Evolutionary conservation across 2,888 invertebrate species (phyloP).

Genomic region (Papilio demoleus): DNA sequence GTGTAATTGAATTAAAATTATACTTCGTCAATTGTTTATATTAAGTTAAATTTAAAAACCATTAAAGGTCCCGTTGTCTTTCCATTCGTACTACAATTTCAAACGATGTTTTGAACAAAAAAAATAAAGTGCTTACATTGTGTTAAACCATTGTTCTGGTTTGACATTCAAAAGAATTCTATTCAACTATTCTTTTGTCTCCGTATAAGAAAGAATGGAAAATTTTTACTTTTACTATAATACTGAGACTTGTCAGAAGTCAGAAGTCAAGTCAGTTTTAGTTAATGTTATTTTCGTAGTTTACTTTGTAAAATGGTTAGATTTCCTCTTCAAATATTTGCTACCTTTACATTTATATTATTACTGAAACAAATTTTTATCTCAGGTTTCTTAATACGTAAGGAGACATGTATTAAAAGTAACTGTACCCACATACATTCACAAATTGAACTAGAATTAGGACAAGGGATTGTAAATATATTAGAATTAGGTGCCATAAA

Average conservation of each 20-base stretch:
- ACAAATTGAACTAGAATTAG: no score
- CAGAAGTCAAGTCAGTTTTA: slow-evolving; percentile 17
- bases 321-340: not conserved
- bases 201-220: slow-evolving; percentile 15
- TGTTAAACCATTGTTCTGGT: slow-evolving; percentile 30
- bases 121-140: slow-evolving; percentile 27
- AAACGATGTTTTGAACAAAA: slow-evolving; percentile 26
- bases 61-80: slow-evolving; percentile 7
- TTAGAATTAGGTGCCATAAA: no score
- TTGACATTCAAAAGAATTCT: slow-evolving; percentile 30
- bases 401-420: no score
- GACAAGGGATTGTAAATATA: no score
- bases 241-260: slow-evolving; percentile 15
- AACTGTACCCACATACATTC: no score
- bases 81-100: not conserved
- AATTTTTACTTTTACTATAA: slow-evolving; percentile 26
- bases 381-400: no score
- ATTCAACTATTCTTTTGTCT: slow-evolving; percentile 33
- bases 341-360: not conserved
- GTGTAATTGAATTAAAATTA: no score
- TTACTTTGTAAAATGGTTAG: not conserved
- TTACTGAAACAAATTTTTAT: no score
- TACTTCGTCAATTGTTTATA: not conserved
- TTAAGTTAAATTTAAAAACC: slow-evolving; percentile 9
- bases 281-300: not conserved